phyloP scores from a whole-genome alignment of 2,888 invertebrate genomes.

The Ophioninae sp. region DNA sequence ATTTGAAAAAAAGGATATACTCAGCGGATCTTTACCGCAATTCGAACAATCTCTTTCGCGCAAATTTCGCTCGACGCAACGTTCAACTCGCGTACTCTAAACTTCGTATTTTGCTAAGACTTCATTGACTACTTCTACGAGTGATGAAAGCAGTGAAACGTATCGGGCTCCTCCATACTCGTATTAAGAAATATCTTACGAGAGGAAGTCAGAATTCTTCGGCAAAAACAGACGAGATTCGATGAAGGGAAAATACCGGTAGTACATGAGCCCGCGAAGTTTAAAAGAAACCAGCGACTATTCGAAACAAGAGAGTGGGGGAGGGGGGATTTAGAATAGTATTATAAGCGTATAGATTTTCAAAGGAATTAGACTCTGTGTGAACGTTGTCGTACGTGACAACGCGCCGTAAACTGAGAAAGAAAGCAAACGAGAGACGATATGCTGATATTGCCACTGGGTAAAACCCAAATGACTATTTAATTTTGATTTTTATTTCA shows the following conservation, averaged over 20 bases:
- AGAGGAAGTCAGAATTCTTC: not conserved
- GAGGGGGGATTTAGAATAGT: conserved; percentile 11
- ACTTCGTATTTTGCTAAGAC: no score
- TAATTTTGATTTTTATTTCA: conserved; percentile 42
- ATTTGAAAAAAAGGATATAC: not conserved
- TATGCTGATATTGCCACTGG: conserved; percentile 40
- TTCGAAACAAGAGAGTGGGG: conserved; percentile 1
- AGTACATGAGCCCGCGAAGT: not conserved
- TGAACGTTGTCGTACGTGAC: conserved; percentile 39
- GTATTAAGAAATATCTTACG: not conserved
- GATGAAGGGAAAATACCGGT: not conserved
- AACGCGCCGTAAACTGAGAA: conserved; percentile 21
- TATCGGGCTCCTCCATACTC: no score
- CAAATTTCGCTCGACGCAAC: not conserved
- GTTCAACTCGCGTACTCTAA: not conserved
- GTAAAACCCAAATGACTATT: conserved; percentile 52
- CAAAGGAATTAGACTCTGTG: conserved; percentile 42
- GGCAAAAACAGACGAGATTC: not conserved
- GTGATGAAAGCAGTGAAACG: no score
- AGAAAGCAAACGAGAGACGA: conserved; percentile 44
- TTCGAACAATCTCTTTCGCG: not conserved
- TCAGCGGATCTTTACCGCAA: not conserved
- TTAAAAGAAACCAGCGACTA: conserved; percentile 20
- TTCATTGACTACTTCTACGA: no score
- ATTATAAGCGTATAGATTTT: conserved; percentile 17